Percentiles rank a stretch among this genome's conserved stretches.
These are phyloP conservation scores for Nephrotoma flavescens DNA, from an alignment of 2,888 invertebrate species.

Conservation along the genomic window DNA sequence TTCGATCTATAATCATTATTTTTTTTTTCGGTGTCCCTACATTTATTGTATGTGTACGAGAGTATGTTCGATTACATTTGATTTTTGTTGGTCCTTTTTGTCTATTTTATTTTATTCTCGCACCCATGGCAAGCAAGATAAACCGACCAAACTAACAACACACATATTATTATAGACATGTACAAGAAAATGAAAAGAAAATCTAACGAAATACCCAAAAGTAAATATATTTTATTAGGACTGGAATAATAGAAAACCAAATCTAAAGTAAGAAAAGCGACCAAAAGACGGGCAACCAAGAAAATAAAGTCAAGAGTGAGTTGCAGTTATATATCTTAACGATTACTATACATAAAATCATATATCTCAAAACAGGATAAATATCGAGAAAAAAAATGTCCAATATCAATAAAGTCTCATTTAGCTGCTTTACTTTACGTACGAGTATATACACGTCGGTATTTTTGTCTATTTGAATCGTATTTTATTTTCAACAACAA, in stretches of 20 bases:
- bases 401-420: constrained; percentile 13
- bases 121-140: background rate
- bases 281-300: background rate
- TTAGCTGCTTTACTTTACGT: constrained; percentile 8
- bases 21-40: background rate
- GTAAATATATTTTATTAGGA: background rate
- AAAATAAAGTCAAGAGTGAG: background rate
- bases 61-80: background rate
- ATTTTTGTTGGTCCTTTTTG: background rate
- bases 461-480: background rate
- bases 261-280: background rate
- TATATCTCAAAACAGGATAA: constrained; percentile 4
- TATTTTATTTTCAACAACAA: background rate
- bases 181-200: background rate
- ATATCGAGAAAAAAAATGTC: constrained; percentile 7
- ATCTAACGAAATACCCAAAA: background rate
- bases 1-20: background rate
- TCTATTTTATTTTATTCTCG: background rate
- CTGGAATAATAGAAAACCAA: background rate
- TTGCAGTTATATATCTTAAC: background rate
- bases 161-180: background rate
- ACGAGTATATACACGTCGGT: background rate
- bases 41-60: background rate
- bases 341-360: constrained; percentile 7
- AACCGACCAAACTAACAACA: background rate